Conservation (phyloP, 2,797 vertebrate species). For the Scolopax rusticola region DNA sequence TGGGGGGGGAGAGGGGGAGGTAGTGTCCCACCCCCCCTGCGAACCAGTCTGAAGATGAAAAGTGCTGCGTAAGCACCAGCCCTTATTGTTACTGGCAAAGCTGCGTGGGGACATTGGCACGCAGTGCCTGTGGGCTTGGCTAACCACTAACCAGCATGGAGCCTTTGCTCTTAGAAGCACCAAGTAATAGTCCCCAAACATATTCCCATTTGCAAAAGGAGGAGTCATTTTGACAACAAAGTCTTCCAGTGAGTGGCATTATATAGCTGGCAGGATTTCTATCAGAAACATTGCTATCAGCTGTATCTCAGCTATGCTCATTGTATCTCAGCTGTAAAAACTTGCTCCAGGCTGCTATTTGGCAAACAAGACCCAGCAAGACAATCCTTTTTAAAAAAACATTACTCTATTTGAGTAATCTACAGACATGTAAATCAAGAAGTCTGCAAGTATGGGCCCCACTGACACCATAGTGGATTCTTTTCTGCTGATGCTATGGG, state of each 20-base stretch:
- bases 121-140: neutral
- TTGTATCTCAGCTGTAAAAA: conserved; percentile 18
- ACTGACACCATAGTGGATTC: neutral
- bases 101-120: neutral
- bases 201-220: neutral
- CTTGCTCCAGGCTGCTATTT: neutral
- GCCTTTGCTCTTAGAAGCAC: neutral
- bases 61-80: neutral
- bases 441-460: neutral
- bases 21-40: neutral
- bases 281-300: neutral
- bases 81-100: neutral
- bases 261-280: neutral
- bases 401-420: neutral
- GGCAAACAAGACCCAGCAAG: conserved; percentile 31
- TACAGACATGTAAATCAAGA: neutral
- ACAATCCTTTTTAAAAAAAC: neutral
- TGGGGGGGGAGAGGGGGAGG: fast-evolving
- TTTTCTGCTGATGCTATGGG: neutral
- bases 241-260: neutral
- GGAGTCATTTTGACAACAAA: neutral
- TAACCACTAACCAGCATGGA: neutral
- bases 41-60: neutral
- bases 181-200: neutral
- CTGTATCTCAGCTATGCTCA: neutral